Base-by-base conservation (phyloP, 37 sponge, comb jelly and placozoan genomes). In the Haliclona indistincta region DNA sequence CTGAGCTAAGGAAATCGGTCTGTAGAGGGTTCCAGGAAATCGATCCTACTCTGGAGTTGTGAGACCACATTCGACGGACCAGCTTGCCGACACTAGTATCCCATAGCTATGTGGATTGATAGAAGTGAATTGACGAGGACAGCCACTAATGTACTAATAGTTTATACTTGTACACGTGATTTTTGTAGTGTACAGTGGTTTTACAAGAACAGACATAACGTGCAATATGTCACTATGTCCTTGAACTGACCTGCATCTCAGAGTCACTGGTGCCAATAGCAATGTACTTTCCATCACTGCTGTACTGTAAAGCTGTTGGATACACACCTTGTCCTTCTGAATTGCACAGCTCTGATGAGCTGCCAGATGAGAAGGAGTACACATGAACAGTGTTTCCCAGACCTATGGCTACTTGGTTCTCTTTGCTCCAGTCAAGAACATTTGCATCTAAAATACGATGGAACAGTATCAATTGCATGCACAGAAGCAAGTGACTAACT, bases 341-440 rank as follows among this genome's bases (percentile, higher is more conserved):
- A n/a, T 68, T 35, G 65, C 73, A 73, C 17, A 88, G 63, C 33
- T 73, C 44, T n/a, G 58, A 74, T 42, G 64, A 73, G 36, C 34
- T 78, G 30, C 91, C 91, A 45, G 47, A 85, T 15, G 56, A 65
- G 29, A 89, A 82, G 68, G 94, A 76, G 70, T 90, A 82, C 32
- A 97, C 34, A 79, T 93, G 94, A 29, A 97, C 89, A 38, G 70
- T 52, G 32, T 32, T 56, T 26, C 95, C 83, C 70, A 97, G 65
- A 5, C 83, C 97, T 3, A 97, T 73, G 60, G 88, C 95, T 55
- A 97, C 44, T 43, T 56, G 51, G 43, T 88, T 87, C 25, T 15
- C 34, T 25, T 15, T 68, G n/a, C 95, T 82, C 97, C 97, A 97
- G 67, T 97, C 91, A 42, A 97, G 72, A 15, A 95, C 47, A 73